Evolutionary conservation across 92 coral and sea anemone species (phyloP), one percentile per base, ranked within the genome.

Genomic region (Actinernus sp.): DNA sequence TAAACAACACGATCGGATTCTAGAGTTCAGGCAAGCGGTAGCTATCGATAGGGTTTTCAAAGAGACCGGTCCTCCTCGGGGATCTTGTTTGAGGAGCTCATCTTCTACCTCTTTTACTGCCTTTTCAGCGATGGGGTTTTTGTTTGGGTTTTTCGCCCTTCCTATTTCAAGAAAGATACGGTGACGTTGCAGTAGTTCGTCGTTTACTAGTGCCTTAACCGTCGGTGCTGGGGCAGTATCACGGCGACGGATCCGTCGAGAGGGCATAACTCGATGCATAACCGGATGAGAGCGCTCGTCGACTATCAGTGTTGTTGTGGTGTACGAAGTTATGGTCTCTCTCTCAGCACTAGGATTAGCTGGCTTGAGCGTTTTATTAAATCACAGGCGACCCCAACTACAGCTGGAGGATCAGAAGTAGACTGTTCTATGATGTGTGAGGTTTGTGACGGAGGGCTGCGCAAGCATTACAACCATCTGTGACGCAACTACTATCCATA

Each of bases 171-270:
- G 49, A 17, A 63, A 53, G 58, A 72, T 56, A 44, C 82, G 55
- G 61, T 83, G 65, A 2, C 60, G 69, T 25, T 71, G 49, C 39
- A 78, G 53, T 49, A 80, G 61, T 13, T 76, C 32, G 59, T 80
- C 81, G 24, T 68, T 39, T 22, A 37, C 66, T 1, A 86, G 76
- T 1, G 73, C 72, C 49, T 74, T 80, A 36, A 79, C 73, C 28
- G 81, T 84, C 4, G 84, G 67, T 49, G 88, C 84, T 17, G 84
- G 92, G 49, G 79, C 87, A 30, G 88, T 46, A 87, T 75, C 19
- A 81, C 62, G 24, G 81, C 81, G 20, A 65, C 40, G 1, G 82
- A 76, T 8, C 88, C 88, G 21, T 73, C 88, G 40, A 74, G 14
- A n/a, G 92, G 82, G 53, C 78, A 78, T n/a, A 85, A 13, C 20